Evolutionary conservation across 2,888 invertebrate species (phyloP).

Genomic region (Gasteruption jaculator): DNA sequence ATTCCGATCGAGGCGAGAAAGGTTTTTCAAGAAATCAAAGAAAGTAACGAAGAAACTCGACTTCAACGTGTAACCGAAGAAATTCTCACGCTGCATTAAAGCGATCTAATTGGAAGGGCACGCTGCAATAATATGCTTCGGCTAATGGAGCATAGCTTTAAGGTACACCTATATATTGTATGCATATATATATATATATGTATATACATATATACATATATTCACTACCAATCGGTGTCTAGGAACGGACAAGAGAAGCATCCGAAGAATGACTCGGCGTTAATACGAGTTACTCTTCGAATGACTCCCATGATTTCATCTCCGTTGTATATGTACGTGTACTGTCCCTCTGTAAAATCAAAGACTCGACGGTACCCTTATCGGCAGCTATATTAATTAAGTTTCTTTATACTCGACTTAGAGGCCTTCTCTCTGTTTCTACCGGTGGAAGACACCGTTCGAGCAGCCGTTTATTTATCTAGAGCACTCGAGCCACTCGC

Average conservation of each 20-base stretch:
- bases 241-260: constrained; percentile 1
- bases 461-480: too few species aligned
- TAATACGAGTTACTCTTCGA: constrained; percentile 18
- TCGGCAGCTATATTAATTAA: constrained; percentile 31
- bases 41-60: too few species aligned
- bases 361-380: too few species aligned
- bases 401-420: constrained; percentile 25
- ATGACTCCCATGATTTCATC: constrained; percentile 29
- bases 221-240: too few species aligned
- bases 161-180: too few species aligned
- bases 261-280: constrained; percentile 23
- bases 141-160: constrained; percentile 28
- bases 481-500: too few species aligned
- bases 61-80: too few species aligned
- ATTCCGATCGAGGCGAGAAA: too few species aligned
- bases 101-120: constrained; percentile 32
- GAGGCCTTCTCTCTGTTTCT: background rate
- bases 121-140: constrained; percentile 28
- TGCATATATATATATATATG: too few species aligned
- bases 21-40: too few species aligned
- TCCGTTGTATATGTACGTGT: constrained; percentile 17
- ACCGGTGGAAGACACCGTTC: too few species aligned
- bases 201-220: too few species aligned
- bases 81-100: constrained; percentile 33
- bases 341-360: constrained; percentile 19